phyloP scores from a whole-genome alignment of 2,888 invertebrate genomes.

The Hyposoter dolosus region DNA sequence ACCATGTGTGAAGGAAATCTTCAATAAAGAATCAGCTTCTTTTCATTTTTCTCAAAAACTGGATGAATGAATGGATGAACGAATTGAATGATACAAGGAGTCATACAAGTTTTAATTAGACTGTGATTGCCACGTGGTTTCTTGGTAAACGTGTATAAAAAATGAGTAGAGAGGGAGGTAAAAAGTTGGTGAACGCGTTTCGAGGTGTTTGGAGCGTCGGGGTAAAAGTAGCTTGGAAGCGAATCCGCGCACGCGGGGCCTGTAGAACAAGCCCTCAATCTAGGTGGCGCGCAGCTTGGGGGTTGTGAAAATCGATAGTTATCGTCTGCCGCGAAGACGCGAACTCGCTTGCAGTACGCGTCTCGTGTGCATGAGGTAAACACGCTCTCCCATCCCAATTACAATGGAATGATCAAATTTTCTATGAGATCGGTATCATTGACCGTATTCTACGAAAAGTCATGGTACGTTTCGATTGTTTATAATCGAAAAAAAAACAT shows the following conservation, averaged over 20 bases:
- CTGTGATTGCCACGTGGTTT: neutral
- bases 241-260: slow-evolving; percentile 68
- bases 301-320: slow-evolving; percentile 83
- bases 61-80: neutral
- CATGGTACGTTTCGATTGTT: slow-evolving; percentile 68
- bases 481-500: slow-evolving; percentile 6
- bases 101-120: neutral
- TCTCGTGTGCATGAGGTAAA: slow-evolving; percentile 83
- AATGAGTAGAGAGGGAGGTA: neutral
- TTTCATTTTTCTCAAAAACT: neutral
- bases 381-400: slow-evolving; percentile 78
- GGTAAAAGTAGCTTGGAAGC: slow-evolving; percentile 25
- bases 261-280: slow-evolving; percentile 70
- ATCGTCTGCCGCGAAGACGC: slow-evolving; percentile 80
- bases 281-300: slow-evolving; percentile 82
- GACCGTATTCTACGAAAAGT: slow-evolving; percentile 60
- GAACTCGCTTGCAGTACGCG: slow-evolving; percentile 82
- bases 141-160: neutral
- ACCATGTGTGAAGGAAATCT: neutral
- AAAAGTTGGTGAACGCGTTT: slow-evolving; percentile 31
- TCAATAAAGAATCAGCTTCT: neutral
- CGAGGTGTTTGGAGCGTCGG: slow-evolving; percentile 46
- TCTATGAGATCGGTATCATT: slow-evolving; percentile 60
- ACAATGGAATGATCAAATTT: slow-evolving; percentile 80
- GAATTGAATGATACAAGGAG: neutral